Percentiles rank a stretch among this genome's conserved stretches.
phyloP scores from a whole-genome alignment of 2,797 vertebrate genomes.

The Lutjanus argentimaculatus region DNA sequence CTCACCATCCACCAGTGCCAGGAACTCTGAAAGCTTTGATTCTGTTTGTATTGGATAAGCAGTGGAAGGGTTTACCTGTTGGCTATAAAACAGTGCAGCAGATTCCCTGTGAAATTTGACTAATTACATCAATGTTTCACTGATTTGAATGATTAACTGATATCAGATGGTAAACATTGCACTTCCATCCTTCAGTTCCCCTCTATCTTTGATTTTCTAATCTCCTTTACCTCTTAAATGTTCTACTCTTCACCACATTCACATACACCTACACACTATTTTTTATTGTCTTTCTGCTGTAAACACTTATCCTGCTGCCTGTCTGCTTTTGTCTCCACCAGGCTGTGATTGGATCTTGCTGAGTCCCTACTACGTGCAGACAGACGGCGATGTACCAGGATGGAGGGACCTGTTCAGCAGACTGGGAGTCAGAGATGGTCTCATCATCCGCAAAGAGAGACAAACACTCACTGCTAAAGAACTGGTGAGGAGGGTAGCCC shows the following conservation, averaged over 20 bases:
- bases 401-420: slow-evolving; percentile 84
- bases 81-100: neutral
- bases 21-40: slow-evolving; percentile 6
- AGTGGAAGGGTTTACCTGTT: neutral
- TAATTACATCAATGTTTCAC: neutral
- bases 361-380: slow-evolving; percentile 82
- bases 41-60: slow-evolving; percentile 2
- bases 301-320: neutral
- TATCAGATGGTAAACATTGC: slow-evolving; percentile 4
- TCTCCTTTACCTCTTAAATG: neutral
- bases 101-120: slow-evolving; percentile 5
- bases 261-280: neutral
- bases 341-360: slow-evolving; percentile 87
- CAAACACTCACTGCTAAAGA: slow-evolving; percentile 73
- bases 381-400: slow-evolving; percentile 79
- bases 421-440: slow-evolving; percentile 85
- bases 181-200: neutral
- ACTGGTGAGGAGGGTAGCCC: slow-evolving; percentile 79
- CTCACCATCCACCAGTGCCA: neutral
- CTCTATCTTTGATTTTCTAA: neutral
- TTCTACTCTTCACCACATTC: neutral
- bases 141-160: slow-evolving; percentile 10
- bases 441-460: slow-evolving; percentile 86
- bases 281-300: slow-evolving; percentile 12
- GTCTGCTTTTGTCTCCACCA: slow-evolving; percentile 47